These are phyloP conservation scores for Hirundichthys speculiger DNA, from an alignment of 2,113 vertebrate genomes.

Conservation along the genomic window DNA sequence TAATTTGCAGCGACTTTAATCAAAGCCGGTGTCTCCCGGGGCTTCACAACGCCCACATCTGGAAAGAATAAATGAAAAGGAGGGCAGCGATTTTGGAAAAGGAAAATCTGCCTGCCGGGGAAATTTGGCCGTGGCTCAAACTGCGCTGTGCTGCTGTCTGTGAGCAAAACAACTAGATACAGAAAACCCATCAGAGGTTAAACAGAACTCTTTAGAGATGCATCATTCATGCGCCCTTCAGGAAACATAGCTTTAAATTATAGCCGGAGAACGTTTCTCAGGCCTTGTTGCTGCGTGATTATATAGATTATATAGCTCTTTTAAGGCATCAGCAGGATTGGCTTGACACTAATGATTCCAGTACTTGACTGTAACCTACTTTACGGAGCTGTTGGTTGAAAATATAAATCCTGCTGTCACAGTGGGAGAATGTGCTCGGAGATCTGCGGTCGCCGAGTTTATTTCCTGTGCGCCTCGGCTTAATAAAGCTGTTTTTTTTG, in stretches of 20 bases:
- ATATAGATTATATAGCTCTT: constrained; percentile 41
- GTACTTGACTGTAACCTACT: constrained; percentile 39
- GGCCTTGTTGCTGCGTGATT: constrained; percentile 24
- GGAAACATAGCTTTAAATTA: constrained; percentile 34
- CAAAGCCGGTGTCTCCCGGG: constrained; percentile 4
- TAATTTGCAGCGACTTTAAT: constrained; percentile 44
- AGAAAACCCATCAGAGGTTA: constrained; percentile 33
- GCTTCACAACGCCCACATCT: constrained; percentile 6
- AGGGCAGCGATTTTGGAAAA: not conserved
- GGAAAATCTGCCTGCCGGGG: constrained; percentile 26
- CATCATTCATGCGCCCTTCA: constrained; percentile 59
- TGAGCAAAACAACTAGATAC: constrained; percentile 38
- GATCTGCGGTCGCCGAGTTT: constrained; percentile 24
- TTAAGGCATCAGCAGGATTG: constrained; percentile 20
- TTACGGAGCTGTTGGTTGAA: not conserved
- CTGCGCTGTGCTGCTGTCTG: constrained; percentile 8
- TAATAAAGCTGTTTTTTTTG: constrained; percentile 26
- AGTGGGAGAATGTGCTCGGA: constrained; percentile 10
- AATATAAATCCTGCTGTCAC: constrained; percentile 29
- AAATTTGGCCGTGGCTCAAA: constrained; percentile 34
- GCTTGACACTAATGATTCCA: constrained; percentile 35
- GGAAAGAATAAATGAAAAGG: constrained; percentile 29
- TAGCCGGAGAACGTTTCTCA: constrained; percentile 27
- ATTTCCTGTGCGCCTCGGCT: not conserved
- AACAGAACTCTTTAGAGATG: constrained; percentile 50